phyloP scores from a whole-genome alignment of 2,888 invertebrate species.

The Chymomyza caudatula region DNA sequence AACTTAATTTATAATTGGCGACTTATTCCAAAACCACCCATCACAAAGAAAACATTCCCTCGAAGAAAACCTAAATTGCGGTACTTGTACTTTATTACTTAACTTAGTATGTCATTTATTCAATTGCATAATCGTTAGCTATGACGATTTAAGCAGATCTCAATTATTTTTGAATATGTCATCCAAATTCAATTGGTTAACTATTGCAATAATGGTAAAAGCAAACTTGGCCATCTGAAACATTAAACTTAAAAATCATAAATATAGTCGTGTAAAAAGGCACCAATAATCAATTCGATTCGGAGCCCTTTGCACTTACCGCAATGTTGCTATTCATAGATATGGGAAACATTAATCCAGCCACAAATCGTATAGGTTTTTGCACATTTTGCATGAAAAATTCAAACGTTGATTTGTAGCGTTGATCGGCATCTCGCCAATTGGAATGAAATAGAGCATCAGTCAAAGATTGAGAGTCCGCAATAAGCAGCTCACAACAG shows the following conservation, averaged over 20 bases:
- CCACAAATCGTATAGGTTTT: conserved; percentile 47
- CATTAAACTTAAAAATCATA: too few species aligned
- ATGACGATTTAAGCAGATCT: too few species aligned
- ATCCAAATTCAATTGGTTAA: conserved; percentile 11
- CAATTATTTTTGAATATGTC: conserved; percentile 13
- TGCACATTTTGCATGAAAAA: conserved; percentile 54
- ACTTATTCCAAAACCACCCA: too few species aligned
- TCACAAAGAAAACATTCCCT: too few species aligned
- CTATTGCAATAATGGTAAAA: background rate
- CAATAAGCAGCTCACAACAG: conserved; percentile 41
- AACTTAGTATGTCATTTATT: too few species aligned
- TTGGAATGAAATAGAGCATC: conserved; percentile 55
- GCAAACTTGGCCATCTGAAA: conserved; percentile 3
- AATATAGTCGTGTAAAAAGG: too few species aligned
- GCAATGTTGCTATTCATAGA: background rate
- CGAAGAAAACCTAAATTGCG: too few species aligned
- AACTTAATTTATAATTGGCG: too few species aligned
- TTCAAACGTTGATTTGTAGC: conserved; percentile 38
- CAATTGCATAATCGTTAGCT: too few species aligned
- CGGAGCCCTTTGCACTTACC: too few species aligned
- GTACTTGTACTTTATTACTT: too few species aligned
- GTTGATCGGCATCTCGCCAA: conserved; percentile 44
- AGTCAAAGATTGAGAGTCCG: conserved; percentile 42
- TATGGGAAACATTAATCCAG: conserved; percentile 57
- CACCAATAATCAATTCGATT: too few species aligned